Evolutionary conservation across 1,140 invertebrate species (phyloP), one percentile per base, ranked within the genome.

Genomic region (Arion vulgaris): DNA sequence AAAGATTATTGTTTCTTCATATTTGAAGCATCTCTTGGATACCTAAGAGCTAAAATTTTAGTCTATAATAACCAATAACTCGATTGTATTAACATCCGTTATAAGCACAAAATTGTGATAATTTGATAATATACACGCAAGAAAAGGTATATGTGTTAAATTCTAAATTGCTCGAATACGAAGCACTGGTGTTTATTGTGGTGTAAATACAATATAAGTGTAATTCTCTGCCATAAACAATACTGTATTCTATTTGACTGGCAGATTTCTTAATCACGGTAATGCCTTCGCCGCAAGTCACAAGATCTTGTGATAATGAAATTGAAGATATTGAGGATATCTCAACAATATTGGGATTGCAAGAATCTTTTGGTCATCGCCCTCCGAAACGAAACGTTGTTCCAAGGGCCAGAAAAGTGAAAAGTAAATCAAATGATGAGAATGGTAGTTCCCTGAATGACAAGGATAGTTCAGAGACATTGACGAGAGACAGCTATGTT

Each of bases 321-420:
- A 81, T 81, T 23, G 80, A 53, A 23, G 80, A 81, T 34, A 81
- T 81, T 7, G 80, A 81, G 62, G 80, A 81, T 49, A 81, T 81
- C 28, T 32, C 51, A 19, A 36, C 45, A n/a, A n/a, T n/a, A n/a
- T n/a, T n/a, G n/a, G n/a, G n/a, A n/a, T 39, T 32, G 7, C 1
- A 5, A 13, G n/a, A 39, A 19, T 79, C 77, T 5, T 23, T 66
- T 5, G 34, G n/a, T 15, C 9, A 66, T 66, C 76, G 68, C 26
- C 36, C 28, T 7, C 34, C 36, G 4, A 81, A 72, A 32, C 13
- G 13, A 9, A 62, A 80, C 62, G 26, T 80, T 32, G 71, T 81
- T 62, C 69, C 80, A 19, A 62, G 77, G 57, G 53, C 77, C 17
- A 79, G 77, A 32, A 45, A n/a, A 66, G 0, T 17, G 34, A 73